Percentiles rank a stretch among this genome's conserved stretches.
Conservation (phyloP, 2,888 invertebrate genomes). For the Rhabditoides inermis region DNA sequence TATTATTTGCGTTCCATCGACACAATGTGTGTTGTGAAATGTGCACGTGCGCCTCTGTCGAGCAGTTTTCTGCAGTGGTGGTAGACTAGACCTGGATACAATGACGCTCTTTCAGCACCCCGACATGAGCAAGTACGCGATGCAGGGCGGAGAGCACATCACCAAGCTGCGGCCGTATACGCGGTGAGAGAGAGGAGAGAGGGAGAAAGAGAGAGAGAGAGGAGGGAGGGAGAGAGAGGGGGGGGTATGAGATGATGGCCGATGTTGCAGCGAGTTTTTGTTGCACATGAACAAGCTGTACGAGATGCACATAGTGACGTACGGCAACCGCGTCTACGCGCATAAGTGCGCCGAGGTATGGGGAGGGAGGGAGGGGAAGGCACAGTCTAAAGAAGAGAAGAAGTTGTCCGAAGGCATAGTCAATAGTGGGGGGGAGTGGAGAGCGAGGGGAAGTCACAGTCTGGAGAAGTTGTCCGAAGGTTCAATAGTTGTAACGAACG, state of each 20-base stretch:
- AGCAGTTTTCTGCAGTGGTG: too few relatives aligned
- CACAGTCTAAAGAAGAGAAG: too few relatives aligned
- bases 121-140: constrained; percentile 29
- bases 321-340: constrained; percentile 92
- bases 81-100: too few relatives aligned
- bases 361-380: background rate
- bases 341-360: constrained; percentile 73
- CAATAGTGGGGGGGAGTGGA: background rate
- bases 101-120: constrained; percentile 20
- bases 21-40: too few relatives aligned
- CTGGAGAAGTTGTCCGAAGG: too few relatives aligned
- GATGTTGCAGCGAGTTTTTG: constrained; percentile 63
- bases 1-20: too few relatives aligned
- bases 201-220: too few relatives aligned
- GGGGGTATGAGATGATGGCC: background rate
- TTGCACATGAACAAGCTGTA: constrained; percentile 69
- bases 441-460: background rate
- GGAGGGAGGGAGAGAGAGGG: too few relatives aligned
- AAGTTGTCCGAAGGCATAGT: too few relatives aligned
- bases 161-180: constrained; percentile 73
- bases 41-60: too few relatives aligned
- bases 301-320: constrained; percentile 95
- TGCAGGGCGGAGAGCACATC: constrained; percentile 51
- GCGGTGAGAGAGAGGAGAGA: too few relatives aligned
- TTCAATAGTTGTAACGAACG: too few relatives aligned